Evolutionary conservation across 2,113 vertebrate species (phyloP).

Genomic region (Onychorhynchus coronatus): DNA sequence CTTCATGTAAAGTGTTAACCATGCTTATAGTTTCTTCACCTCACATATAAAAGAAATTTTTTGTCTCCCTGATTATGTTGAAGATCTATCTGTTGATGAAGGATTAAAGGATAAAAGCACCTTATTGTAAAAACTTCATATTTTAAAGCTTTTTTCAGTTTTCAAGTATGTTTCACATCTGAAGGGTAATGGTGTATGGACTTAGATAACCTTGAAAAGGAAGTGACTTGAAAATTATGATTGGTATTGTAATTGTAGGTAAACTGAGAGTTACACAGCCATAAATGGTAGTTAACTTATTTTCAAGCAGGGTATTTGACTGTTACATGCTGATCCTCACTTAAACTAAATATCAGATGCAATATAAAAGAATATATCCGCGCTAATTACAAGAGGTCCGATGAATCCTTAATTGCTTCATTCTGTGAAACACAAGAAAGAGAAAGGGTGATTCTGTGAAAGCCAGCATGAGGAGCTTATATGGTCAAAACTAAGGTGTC

Average conservation of each 20-base stretch:
- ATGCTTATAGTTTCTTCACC: background rate
- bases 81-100: background rate
- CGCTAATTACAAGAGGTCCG: background rate
- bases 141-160: background rate
- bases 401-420: background rate
- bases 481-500: background rate
- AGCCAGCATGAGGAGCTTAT: background rate
- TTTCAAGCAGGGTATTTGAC: background rate
- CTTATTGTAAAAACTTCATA: background rate
- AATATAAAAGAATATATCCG: background rate
- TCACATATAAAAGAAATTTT: background rate
- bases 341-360: background rate
- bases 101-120: background rate
- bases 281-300: background rate
- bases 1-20: background rate
- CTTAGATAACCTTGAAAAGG: background rate
- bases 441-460: background rate
- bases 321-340: background rate
- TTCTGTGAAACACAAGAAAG: background rate
- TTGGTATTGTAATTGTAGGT: background rate
- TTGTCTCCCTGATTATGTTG: background rate
- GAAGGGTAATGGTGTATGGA: background rate
- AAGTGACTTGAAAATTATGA: background rate
- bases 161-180: background rate
- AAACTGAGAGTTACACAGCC: background rate